Base-by-base conservation (phyloP, 2,797 vertebrate genomes). In the Gymnocypris eckloni region DNA sequence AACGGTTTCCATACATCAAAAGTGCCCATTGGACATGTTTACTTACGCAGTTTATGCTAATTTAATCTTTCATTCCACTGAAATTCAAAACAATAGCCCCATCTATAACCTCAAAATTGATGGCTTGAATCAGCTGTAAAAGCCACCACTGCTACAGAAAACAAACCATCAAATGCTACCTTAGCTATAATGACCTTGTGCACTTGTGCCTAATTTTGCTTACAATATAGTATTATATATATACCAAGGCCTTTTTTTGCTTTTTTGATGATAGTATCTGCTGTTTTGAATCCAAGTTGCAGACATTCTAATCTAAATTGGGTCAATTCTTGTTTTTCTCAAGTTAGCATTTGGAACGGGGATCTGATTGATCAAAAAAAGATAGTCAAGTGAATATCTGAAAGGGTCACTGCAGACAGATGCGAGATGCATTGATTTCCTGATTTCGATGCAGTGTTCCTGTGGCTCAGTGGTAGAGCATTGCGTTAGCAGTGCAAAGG, bases 41-140 rank as follows among this genome's bases (percentile, higher is more conserved):
- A 87, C 89, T 90, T 88, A 90, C 87, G 90, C 88, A 91, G 92
- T 87, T 86, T 94, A 94, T 94, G 93, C 92, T 94, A 93, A 95
- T 94, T 88, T 91, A 69, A 93, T 94, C 92, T 94, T 91, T 86
- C 84, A 79, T 88, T 87, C 86, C 81, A 87, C 81, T 84, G 85
- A 87, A 82, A 91, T 92, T 91, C 71, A 20, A 70, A 90, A 78
- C 87, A 82, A 84, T 81, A 87, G 83, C 67, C 76, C 54, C 77
- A 75, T 69, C 48, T 87, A 81, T 84, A 90, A 88, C 83, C 85
- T 88, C 64, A 82, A 59, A 22, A 69, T 54, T 41, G 37, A 71
- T 82, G n/a, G 41, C 66, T 41, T 52, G 50, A 25, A 86, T 87
- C 79, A 88, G 86, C 77, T 79, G 39, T 66, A 69, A 52, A 69